These are phyloP conservation scores for Propithecus deckenii DNA, from an alignment of 2,797 vertebrate genomes.

Conservation along the genomic window DNA sequence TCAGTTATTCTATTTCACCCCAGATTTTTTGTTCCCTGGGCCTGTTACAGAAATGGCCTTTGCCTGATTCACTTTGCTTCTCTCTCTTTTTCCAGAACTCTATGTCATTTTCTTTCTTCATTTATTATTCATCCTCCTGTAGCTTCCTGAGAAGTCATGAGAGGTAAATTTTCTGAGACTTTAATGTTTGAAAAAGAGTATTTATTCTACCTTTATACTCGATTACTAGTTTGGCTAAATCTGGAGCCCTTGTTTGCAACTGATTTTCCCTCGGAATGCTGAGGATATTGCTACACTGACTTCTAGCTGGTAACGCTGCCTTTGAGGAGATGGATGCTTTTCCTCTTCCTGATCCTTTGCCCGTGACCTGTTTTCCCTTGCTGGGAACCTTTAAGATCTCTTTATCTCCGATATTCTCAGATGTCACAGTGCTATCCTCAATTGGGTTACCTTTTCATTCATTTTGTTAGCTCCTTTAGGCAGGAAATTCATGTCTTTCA, in stretches of 20 bases:
- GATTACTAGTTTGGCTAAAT: not conserved
- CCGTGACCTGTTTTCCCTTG: not conserved
- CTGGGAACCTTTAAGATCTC: not conserved
- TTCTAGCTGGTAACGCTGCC: not conserved
- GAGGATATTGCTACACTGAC: not conserved
- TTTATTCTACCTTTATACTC: not conserved
- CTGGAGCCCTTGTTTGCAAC: not conserved
- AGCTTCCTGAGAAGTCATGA: not conserved
- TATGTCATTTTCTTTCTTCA: not conserved
- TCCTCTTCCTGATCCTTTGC: not conserved
- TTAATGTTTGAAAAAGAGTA: not conserved
- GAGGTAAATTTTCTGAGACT: not conserved
- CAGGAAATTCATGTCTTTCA: not conserved
- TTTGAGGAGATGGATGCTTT: not conserved
- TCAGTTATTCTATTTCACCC: fast-evolving
- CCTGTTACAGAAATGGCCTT: not conserved
- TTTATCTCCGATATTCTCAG: not conserved
- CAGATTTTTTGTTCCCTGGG: not conserved
- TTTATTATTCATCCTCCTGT: not conserved
- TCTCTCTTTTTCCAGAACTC: not conserved
- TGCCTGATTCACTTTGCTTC: not conserved
- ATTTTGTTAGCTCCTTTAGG: not conserved
- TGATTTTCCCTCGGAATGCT: not conserved
- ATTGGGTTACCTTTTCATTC: not conserved
- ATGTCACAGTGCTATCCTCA: not conserved